Evolutionary conservation across 2,888 invertebrate genomes (phyloP).

Genomic region (Argyresthia goedartella): DNA sequence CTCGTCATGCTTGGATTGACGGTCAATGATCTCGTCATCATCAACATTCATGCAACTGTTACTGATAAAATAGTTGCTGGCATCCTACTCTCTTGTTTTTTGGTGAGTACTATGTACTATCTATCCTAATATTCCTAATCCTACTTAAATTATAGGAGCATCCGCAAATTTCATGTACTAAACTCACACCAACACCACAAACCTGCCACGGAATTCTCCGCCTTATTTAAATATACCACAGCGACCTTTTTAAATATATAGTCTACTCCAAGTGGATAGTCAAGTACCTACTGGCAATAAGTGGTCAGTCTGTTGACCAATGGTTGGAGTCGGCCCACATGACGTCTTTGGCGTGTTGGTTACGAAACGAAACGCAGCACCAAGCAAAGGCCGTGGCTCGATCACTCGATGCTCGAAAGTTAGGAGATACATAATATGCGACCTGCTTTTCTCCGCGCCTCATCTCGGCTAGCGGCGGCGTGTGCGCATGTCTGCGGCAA

Average conservation of each 20-base stretch:
- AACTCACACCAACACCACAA: background rate
- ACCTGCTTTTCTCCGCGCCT: conserved; percentile 37
- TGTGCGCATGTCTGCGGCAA: background rate
- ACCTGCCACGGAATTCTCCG: background rate
- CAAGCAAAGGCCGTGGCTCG: background rate
- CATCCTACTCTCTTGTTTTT: conserved; percentile 86
- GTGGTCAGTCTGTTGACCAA: background rate
- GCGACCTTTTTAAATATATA: too few species aligned
- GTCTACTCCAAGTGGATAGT: background rate
- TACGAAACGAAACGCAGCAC: background rate
- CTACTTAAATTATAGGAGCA: background rate
- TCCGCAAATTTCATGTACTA: too few species aligned
- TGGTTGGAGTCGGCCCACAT: background rate
- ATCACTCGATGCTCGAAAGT: background rate
- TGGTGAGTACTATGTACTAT: conserved; percentile 70
- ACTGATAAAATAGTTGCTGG: conserved; percentile 90
- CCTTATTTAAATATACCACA: too few species aligned
- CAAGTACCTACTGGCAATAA: background rate
- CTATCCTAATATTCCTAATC: too few species aligned
- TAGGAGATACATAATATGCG: conserved; percentile 14
- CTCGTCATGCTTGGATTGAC: conserved; percentile 86
- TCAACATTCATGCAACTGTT: conserved; percentile 82
- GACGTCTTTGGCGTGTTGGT: background rate
- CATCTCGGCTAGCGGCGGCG: background rate
- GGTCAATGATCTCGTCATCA: conserved; percentile 84